Evolutionary conservation across 1,140 invertebrate genomes (phyloP).

Genomic region (Phortica variegata): DNA sequence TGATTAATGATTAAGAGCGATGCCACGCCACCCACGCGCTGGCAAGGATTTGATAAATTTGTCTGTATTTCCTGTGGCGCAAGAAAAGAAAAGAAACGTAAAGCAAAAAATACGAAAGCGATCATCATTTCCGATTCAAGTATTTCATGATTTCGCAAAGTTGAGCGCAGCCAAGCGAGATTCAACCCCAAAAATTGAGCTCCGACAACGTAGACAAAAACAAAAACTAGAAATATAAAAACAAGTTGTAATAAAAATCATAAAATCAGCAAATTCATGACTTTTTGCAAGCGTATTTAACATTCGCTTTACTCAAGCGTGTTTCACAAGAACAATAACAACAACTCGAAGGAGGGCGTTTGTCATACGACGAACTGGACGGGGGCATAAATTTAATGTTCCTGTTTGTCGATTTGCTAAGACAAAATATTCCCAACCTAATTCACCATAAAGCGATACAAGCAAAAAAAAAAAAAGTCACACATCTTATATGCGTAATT

Average conservation of each 20-base stretch:
- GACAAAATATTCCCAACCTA: no score
- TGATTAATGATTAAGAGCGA: constrained; percentile 34
- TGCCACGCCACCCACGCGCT: constrained; percentile 21
- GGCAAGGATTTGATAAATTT: constrained; percentile 46
- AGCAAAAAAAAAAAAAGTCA: background rate
- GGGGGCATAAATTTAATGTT: constrained; percentile 56
- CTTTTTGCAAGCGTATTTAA: no score
- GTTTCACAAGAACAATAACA: constrained; percentile 42
- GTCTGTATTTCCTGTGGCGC: constrained; percentile 41
- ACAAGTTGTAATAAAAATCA: constrained; percentile 39
- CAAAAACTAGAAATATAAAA: constrained; percentile 42
- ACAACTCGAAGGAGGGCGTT: no score
- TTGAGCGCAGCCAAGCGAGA: constrained; percentile 20
- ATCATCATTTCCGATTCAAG: constrained; percentile 47
- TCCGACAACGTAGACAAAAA: constrained; percentile 30
- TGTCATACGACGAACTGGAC: no score
- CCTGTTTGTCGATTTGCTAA: constrained; percentile 34
- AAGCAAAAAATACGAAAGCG: constrained; percentile 15
- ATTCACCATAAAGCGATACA: background rate
- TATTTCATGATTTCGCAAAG: background rate
- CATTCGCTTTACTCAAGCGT: constrained; percentile 39
- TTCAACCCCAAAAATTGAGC: no score
- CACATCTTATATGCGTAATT: constrained; percentile 43
- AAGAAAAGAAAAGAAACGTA: no score
- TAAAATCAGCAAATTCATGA: constrained; percentile 52